Conservation (phyloP, 2,888 invertebrate species). For the Orthosia gothica region DNA sequence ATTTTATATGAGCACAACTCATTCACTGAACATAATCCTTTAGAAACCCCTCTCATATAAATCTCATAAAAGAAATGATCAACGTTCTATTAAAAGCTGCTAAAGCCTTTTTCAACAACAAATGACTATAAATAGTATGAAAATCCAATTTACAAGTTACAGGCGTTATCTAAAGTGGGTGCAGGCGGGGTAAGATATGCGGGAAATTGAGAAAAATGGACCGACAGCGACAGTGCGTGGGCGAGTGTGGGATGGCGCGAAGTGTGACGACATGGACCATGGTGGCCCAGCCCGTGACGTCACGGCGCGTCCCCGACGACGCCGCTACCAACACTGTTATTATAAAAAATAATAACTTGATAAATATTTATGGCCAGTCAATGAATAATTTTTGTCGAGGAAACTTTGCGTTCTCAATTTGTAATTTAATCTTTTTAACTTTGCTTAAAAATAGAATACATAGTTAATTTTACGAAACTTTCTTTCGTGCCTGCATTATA, state of each 20-base stretch:
- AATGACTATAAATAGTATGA: conserved; percentile 73
- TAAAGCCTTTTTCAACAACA: conserved; percentile 30
- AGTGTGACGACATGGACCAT: conserved; percentile 73
- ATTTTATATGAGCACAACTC: background rate
- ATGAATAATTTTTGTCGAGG: conserved; percentile 51
- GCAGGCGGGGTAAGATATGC: conserved; percentile 81
- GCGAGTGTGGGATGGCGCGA: conserved; percentile 47
- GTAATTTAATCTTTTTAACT: conserved; percentile 12
- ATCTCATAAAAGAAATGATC: conserved; percentile 14
- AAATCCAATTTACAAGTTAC: conserved; percentile 75
- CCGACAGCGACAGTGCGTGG: conserved; percentile 61
- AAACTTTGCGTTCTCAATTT: conserved; percentile 31
- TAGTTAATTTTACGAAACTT: background rate
- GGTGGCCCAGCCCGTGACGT: conserved; percentile 72
- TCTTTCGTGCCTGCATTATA: background rate
- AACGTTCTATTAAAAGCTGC: conserved; percentile 35
- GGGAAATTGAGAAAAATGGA: conserved; percentile 86
- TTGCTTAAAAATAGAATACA: conserved; percentile 33
- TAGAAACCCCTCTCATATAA: conserved; percentile 6
- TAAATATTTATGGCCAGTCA: conserved; percentile 61
- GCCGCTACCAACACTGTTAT: conserved; percentile 46
- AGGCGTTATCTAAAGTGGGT: conserved; percentile 79
- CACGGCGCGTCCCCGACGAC: conserved; percentile 66
- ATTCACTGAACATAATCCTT: background rate
- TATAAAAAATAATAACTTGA: conserved; percentile 61